Conservation (phyloP, 2,888 invertebrate genomes). For the Helobdella robusta region DNA sequence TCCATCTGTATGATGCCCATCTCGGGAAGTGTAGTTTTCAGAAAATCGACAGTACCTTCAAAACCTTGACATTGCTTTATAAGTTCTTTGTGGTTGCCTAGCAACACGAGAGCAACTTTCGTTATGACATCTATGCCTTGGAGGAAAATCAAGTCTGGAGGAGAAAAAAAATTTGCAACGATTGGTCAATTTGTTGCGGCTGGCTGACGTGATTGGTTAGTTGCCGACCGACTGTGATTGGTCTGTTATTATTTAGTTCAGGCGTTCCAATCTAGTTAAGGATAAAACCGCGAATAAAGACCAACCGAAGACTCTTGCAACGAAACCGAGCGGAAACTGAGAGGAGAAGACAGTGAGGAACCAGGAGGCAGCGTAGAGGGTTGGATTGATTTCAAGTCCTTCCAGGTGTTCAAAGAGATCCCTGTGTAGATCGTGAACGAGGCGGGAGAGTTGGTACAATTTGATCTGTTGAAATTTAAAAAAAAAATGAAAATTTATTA, state of each 20-base stretch:
- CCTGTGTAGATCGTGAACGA: slow-evolving; percentile 67
- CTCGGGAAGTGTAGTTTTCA: slow-evolving; percentile 62
- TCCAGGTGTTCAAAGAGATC: slow-evolving; percentile 74
- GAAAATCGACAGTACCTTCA: slow-evolving; percentile 83
- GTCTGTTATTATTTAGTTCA: background rate
- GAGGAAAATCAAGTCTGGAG: slow-evolving; percentile 73
- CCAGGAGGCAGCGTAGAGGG: slow-evolving; percentile 92
- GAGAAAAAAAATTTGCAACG: background rate
- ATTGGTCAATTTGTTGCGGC: background rate
- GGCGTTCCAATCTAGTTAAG: background rate
- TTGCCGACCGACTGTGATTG: too few relatives aligned
- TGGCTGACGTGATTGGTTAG: too few relatives aligned
- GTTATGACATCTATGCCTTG: slow-evolving; percentile 82
- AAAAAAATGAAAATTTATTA: too few relatives aligned
- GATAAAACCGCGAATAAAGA: slow-evolving; percentile 5
- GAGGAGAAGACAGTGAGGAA: slow-evolving; percentile 88
- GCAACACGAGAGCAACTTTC: slow-evolving; percentile 72
- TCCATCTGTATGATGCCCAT: slow-evolving; percentile 58
- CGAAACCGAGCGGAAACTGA: slow-evolving; percentile 89
- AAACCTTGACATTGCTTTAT: slow-evolving; percentile 76
- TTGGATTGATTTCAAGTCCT: slow-evolving; percentile 76
- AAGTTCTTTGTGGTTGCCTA: slow-evolving; percentile 73
- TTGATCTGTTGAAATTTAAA: slow-evolving; percentile 53
- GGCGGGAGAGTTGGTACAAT: slow-evolving; percentile 81
- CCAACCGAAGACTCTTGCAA: slow-evolving; percentile 79